Evolutionary conservation across 2,113 vertebrate species (phyloP).

Genomic region (Ictidomys tridecemlineatus): DNA sequence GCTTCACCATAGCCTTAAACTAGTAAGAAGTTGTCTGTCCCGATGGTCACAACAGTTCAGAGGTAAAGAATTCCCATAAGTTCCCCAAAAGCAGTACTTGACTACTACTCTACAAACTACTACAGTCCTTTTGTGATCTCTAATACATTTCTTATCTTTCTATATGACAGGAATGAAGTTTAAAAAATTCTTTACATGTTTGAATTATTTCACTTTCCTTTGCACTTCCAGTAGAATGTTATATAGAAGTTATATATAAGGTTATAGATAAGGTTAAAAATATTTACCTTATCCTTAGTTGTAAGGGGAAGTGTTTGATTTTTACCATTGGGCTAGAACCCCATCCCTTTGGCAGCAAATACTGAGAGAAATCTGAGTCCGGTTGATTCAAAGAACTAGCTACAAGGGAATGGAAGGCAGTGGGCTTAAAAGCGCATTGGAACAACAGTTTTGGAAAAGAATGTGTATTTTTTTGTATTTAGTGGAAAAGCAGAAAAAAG

Average conservation of each 20-base stretch:
- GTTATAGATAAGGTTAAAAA: not conserved
- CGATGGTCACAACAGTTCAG: not conserved
- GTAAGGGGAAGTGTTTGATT: too few species aligned
- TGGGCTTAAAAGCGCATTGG: not conserved
- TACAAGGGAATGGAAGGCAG: not conserved
- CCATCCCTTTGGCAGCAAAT: not conserved
- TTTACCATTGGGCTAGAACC: not conserved
- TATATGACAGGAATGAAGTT: too few species aligned
- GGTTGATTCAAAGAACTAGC: not conserved
- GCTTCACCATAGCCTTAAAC: not conserved
- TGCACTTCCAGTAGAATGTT: not conserved
- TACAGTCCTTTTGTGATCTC: not conserved
- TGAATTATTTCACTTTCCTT: slow-evolving; percentile 5
- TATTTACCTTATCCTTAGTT: not conserved
- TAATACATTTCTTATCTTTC: not conserved
- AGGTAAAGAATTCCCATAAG: not conserved
- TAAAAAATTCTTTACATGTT: not conserved
- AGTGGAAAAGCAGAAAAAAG: too few species aligned
- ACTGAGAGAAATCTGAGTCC: not conserved
- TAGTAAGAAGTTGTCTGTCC: not conserved
- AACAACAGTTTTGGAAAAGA: not conserved
- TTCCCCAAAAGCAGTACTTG: not conserved
- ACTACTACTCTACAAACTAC: not conserved
- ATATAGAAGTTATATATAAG: not conserved
- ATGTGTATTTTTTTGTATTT: not conserved